Evolutionary conservation across 2,888 invertebrate genomes (phyloP).

Genomic region (Odontocerum albicorne): DNA sequence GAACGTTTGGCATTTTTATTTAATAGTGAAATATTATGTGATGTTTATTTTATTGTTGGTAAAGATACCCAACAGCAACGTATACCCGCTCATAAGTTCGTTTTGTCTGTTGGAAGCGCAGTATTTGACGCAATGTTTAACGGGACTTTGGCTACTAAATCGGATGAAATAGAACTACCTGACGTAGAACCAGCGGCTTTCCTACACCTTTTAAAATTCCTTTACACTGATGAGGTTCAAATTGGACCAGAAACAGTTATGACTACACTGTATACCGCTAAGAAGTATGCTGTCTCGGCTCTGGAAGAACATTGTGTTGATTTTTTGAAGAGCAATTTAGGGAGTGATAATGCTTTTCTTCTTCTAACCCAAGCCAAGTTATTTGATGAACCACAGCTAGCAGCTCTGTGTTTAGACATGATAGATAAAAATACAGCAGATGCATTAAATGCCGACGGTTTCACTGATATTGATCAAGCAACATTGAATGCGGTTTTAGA

Average conservation of each 20-base stretch:
- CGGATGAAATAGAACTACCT: conserved; percentile 75
- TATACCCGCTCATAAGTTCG: conserved; percentile 79
- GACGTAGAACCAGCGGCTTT: conserved; percentile 85
- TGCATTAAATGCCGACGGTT: conserved; percentile 77
- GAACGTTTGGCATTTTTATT: conserved; percentile 69
- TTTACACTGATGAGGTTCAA: conserved; percentile 81
- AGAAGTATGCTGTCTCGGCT: conserved; percentile 84
- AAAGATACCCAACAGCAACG: conserved; percentile 67
- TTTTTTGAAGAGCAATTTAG: conserved; percentile 71
- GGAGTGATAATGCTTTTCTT: conserved; percentile 82
- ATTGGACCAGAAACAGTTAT: conserved; percentile 86
- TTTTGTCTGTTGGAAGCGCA: conserved; percentile 78
- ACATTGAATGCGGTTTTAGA: conserved; percentile 76
- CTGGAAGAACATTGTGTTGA: conserved; percentile 83
- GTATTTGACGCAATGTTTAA: conserved; percentile 89
- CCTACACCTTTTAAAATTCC: conserved; percentile 69
- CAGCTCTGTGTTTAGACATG: conserved; percentile 77
- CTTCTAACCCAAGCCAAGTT: conserved; percentile 76
- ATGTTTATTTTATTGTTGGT: conserved; percentile 80
- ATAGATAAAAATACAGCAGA: conserved; percentile 84
- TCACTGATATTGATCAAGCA: conserved; percentile 79
- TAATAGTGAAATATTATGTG: conserved; percentile 58
- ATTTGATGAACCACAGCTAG: conserved; percentile 81
- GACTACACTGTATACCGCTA: conserved; percentile 84
- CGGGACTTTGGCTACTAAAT: conserved; percentile 69